phyloP scores from a whole-genome alignment of 1,140 invertebrate species.

The Nephotettix cincticeps region DNA sequence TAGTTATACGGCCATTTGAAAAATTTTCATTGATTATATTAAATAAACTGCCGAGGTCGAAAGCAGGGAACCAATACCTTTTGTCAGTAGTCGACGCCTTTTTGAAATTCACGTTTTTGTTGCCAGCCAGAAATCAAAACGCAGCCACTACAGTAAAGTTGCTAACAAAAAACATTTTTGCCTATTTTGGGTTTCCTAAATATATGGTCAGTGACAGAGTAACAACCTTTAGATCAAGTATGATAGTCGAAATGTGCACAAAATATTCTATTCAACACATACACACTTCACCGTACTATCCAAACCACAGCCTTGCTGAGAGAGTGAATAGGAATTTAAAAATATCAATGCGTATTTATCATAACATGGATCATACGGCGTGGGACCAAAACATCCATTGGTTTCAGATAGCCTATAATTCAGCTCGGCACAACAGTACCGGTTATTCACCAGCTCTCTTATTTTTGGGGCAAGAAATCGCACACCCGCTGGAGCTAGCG shows the following conservation, averaged over 20 bases:
- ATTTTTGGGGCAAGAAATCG: neutral
- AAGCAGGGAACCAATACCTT: neutral
- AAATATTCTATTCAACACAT: neutral
- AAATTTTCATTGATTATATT: slow-evolving; percentile 2
- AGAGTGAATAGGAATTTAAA: neutral
- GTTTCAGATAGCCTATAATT: slow-evolving; percentile 7
- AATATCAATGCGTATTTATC: neutral
- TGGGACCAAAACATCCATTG: neutral
- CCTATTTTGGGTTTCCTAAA: neutral
- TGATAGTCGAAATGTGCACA: neutral
- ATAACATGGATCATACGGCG: neutral
- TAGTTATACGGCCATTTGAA: neutral
- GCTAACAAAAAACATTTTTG: neutral
- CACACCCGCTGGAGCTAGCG: neutral
- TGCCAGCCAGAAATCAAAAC: neutral
- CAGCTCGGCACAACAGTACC: neutral
- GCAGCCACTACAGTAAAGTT: neutral
- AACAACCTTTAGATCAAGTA: neutral
- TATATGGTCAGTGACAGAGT: neutral
- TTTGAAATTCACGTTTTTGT: neutral
- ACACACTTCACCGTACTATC: neutral
- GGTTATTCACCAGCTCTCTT: neutral
- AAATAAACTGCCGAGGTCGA: neutral
- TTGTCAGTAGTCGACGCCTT: neutral
- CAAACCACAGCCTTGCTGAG: neutral